Evolutionary conservation across 2,888 invertebrate genomes (phyloP), one percentile per base, ranked within the genome.

Genomic region (Drosophila demipolita): DNA sequence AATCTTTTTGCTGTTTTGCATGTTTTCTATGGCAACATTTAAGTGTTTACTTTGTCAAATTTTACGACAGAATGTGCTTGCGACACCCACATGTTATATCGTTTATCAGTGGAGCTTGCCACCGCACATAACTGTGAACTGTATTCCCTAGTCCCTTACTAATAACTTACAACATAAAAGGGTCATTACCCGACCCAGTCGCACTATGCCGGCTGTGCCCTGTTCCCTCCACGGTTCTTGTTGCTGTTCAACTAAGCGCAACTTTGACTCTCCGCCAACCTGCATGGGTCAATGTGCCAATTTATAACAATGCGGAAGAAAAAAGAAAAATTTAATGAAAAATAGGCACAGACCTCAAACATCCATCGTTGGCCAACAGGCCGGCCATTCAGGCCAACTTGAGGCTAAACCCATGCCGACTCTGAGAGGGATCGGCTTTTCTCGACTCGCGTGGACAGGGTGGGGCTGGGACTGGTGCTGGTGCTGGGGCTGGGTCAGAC

Each of bases 201-300:
- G 17, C 9, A 20, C 23, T 42, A 11, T 29, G 20, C 15, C 17
- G 38, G 17, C 58, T n/a, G 23, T 23, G 23, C 35, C 61, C 38
- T 48, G 29, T 42, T 40, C 61, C 38, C 36, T 72, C 38, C 42
- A 29, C 35, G 61, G 53, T 62, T 76, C 60, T 49, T 48, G 78
- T 71, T 58, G 69, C 48, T 64, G 60, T 36, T 64, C 54, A 66
- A 75, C 62, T 58, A 62, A 63, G 69, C 71, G 71, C 64, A 82
- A 62, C 73, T 73, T 78, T 59, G 53, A 65, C 65, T 64, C 38
- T 53, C 66, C 78, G 67, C 62, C 65, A 68, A 68, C 67, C 66
- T 73, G 77, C 84, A 68, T 70, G 75, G 86, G 86, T 90, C 86
- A 86, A 85, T 87, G 90, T 82, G 68, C 90, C 90, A 72, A 82